phyloP scores from a whole-genome alignment of 35 echinoderm and acorn worm genomes.

The Strongylocentrotus purpuratus region DNA sequence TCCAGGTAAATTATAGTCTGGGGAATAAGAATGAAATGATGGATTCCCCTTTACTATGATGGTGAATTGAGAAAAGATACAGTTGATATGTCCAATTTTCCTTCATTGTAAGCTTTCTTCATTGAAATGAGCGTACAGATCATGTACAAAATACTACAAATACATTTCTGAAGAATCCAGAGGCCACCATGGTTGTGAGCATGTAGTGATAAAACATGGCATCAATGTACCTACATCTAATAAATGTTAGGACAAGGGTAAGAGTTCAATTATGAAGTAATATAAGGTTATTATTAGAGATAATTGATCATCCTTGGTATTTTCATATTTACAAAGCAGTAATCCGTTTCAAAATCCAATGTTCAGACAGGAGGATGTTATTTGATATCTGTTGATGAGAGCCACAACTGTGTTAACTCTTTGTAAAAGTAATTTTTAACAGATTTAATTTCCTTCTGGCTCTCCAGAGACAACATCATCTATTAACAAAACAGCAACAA shows the following conservation, averaged over 20 bases:
- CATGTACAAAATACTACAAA: too few species aligned
- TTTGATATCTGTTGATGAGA: too few species aligned
- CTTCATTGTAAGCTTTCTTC: background rate
- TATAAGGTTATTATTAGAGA: too few species aligned
- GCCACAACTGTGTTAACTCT: too few species aligned
- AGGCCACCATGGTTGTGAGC: background rate
- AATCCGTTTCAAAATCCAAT: too few species aligned
- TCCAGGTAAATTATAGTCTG: background rate
- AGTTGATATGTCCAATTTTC: background rate
- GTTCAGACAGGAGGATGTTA: too few species aligned
- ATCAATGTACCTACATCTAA: background rate
- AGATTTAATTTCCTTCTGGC: too few species aligned
- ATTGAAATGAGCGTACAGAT: background rate
- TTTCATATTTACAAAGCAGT: too few species aligned
- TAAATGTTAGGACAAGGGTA: background rate
- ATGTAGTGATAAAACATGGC: background rate
- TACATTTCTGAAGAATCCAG: background rate
- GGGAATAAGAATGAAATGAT: background rate
- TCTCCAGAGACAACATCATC: too few species aligned
- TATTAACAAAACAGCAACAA: too few species aligned
- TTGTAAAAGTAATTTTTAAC: too few species aligned
- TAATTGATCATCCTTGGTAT: too few species aligned
- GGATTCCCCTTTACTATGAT: background rate
- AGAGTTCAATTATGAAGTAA: background rate
- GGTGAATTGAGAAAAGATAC: background rate